Base-by-base conservation (phyloP, 2,888 invertebrate genomes). In the Hipparchia sbordonii region DNA sequence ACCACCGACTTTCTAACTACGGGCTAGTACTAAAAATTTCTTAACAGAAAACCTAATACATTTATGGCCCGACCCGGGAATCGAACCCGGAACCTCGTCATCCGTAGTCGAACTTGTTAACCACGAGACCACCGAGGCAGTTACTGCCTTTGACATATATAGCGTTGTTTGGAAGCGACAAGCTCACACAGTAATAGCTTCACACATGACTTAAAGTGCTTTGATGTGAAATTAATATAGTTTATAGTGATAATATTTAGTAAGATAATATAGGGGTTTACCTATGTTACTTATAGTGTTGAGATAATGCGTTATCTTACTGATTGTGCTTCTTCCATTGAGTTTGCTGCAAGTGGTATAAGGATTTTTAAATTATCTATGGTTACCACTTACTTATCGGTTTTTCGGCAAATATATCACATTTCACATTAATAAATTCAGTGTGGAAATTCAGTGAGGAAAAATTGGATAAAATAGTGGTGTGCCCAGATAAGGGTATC, bases 201-300 rank as follows among this genome's bases (percentile, higher is more conserved):
- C 10, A 60, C 60, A 60, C 60, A 60, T 60, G 39, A 60, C 45
- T 60, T 60, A 2, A 60, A 10, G 39, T 46, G 61, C 61, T 46
- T 46, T 61, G 46, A 48, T 62, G 46, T 62, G 62, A 8, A 62
- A 48, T 62, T 45, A 60, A 39, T 39, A 12, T 39, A 60, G 45
- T 60, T 45, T 45, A 4, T 10, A 39, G 10, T 39, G 3, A 51
- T 51, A 8, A 51, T 51, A 10, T 51, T 8, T 9, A 51, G 0
- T 51, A 51, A 10, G 39, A 39, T 39, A 39, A 39, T 39, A 39
- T 39, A 39, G 5, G 3, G 39, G 39, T 39, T 5, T 23, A 23
- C 39, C 39, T 39, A 39, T 39, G 39, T 39, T 39, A 39, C 39
- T 39, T 39, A 5, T 39, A 39, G 5, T 39, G 39, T 39, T 39